These are phyloP conservation scores for Pimpla rufipes DNA, from an alignment of 2,888 invertebrate genomes.

Conservation along the genomic window DNA sequence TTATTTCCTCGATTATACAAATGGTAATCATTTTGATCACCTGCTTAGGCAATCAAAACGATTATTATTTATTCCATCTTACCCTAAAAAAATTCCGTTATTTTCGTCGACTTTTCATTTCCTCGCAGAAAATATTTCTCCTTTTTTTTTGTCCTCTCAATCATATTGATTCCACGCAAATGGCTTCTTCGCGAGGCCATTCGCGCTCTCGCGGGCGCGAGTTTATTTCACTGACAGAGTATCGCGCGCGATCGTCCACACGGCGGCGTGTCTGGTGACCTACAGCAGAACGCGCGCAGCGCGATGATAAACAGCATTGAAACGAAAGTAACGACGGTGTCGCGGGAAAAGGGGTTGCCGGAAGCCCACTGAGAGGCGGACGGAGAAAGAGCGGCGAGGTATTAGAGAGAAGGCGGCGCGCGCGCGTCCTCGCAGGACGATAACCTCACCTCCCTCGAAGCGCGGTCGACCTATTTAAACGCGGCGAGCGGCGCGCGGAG, in stretches of 20 bases:
- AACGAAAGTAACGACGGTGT: conserved; percentile 4
- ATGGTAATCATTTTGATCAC: too few relatives aligned
- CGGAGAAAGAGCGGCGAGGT: not conserved
- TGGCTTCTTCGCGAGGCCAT: too few relatives aligned
- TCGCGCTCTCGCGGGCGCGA: too few relatives aligned
- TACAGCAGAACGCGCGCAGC: not conserved
- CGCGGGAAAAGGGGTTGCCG: not conserved
- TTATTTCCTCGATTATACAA: too few relatives aligned
- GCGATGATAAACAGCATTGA: not conserved
- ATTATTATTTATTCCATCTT: too few relatives aligned
- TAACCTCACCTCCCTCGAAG: conserved; percentile 65
- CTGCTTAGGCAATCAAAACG: too few relatives aligned
- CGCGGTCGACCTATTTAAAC: conserved; percentile 68
- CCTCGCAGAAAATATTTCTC: too few relatives aligned
- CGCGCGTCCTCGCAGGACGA: conserved; percentile 63
- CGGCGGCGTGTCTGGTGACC: not conserved
- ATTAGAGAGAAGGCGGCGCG: conserved; percentile 8
- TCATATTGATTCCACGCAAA: too few relatives aligned
- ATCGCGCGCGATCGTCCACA: too few relatives aligned
- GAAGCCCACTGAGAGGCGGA: not conserved
- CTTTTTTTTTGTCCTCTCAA: too few relatives aligned
- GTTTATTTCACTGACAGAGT: not conserved
- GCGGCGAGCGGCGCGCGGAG: conserved; percentile 9
- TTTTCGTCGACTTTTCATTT: too few relatives aligned
- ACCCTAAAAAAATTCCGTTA: too few relatives aligned